These are phyloP conservation scores for Rhaphigaster nebulosa DNA, from an alignment of 2,888 invertebrate species.

Conservation along the genomic window DNA sequence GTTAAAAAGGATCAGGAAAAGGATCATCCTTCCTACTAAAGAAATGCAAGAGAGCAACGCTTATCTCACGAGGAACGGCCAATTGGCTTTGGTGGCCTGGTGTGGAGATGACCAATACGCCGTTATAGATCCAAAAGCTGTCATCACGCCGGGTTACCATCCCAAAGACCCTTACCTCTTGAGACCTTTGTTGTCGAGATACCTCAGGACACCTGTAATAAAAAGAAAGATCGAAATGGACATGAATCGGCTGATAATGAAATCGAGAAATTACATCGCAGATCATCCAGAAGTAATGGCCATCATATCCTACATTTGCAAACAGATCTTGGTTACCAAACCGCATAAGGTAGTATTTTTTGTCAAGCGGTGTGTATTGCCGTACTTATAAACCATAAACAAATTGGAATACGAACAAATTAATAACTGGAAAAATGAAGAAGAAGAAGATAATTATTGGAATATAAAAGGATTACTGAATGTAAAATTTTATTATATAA, in stretches of 20 bases:
- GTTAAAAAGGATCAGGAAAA: conserved; percentile 37
- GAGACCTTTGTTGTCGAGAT: background rate
- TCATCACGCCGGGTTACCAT: background rate
- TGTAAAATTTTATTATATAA: too few relatives aligned
- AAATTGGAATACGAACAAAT: background rate
- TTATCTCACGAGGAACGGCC: conserved; percentile 38
- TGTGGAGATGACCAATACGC: conserved; percentile 15
- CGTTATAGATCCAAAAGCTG: background rate
- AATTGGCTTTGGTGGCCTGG: conserved; percentile 17
- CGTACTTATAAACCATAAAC: conserved; percentile 21
- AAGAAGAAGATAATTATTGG: background rate
- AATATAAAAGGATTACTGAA: background rate
- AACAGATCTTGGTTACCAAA: conserved; percentile 45
- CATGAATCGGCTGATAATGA: background rate
- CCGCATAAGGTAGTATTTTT: conserved; percentile 52
- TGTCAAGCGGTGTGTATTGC: conserved; percentile 46
- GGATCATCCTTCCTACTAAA: background rate
- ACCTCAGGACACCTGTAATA: background rate
- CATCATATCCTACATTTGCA: conserved; percentile 43
- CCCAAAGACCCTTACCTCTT: background rate
- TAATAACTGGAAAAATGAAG: background rate
- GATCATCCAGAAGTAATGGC: conserved; percentile 51
- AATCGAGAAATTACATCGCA: conserved; percentile 19
- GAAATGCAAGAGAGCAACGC: conserved; percentile 52
- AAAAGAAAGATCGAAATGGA: background rate